Percentiles rank a stretch among this genome's conserved stretches.
Conservation (phyloP, 2,888 invertebrate species). For the Scaptomyza cyrtandrae region DNA sequence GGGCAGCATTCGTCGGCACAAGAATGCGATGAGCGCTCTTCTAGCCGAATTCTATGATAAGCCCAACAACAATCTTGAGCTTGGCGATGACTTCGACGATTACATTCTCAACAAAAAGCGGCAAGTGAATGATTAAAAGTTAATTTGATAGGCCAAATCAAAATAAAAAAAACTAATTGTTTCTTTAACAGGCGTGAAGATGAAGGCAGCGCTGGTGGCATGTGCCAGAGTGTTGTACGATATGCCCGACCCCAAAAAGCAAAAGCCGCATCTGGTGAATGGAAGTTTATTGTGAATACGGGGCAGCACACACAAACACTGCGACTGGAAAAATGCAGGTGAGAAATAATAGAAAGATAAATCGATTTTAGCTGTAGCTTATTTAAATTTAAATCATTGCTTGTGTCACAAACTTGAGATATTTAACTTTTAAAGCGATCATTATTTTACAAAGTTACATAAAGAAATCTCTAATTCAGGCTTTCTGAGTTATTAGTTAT, state of each 20-base stretch:
- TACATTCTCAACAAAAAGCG: constrained; percentile 77
- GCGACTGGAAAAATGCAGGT: constrained; percentile 90
- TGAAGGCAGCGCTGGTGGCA: constrained; percentile 87
- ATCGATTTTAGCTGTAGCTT: neutral
- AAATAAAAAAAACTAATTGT: neutral
- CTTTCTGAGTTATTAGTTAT: neutral
- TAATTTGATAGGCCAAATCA: neutral
- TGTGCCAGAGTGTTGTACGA: constrained; percentile 91
- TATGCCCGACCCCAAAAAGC: constrained; percentile 93
- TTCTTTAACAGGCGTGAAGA: constrained; percentile 87
- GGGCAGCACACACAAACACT: constrained; percentile 93
- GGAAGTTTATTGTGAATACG: constrained; percentile 94
- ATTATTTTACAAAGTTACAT: neutral
- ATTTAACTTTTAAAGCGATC: too few species aligned
- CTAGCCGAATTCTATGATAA: constrained; percentile 89
- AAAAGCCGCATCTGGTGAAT: constrained; percentile 91
- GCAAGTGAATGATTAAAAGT: constrained; percentile 48
- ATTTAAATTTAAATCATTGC: too few species aligned
- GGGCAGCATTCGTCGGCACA: constrained; percentile 88
- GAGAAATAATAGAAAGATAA: constrained; percentile 81
- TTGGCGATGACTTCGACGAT: constrained; percentile 82
- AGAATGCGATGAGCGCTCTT: constrained; percentile 89
- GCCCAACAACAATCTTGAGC: constrained; percentile 81
- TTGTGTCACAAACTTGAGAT: too few species aligned
- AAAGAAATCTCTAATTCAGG: constrained; percentile 18